Conservation (phyloP, 2,113 vertebrate species). For the Dermatemys mawii region DNA sequence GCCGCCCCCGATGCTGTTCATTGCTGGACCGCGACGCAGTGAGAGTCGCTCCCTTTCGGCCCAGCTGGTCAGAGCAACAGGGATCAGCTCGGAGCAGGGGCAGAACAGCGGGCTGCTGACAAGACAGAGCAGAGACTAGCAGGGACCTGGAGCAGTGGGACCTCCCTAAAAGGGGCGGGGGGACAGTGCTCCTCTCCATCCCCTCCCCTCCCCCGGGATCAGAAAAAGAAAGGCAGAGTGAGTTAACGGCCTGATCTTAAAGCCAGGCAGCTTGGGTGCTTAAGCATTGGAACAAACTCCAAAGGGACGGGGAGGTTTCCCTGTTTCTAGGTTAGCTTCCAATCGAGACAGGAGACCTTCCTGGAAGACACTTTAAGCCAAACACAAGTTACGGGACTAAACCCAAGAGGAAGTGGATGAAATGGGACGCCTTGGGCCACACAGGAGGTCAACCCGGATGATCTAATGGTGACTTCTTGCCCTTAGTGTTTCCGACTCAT, state of each 20-base stretch:
- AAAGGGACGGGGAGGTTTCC: not conserved
- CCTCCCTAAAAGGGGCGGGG: no score
- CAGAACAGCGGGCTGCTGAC: no score
- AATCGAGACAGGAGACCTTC: not conserved
- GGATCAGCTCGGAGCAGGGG: no score
- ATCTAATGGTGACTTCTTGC: not conserved
- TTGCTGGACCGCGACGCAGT: no score
- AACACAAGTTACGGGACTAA: not conserved
- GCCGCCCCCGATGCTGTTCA: no score
- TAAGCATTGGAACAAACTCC: not conserved
- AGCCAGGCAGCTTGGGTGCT: not conserved
- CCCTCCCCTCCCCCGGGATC: no score
- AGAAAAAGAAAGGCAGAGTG: not conserved
- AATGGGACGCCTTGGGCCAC: not conserved
- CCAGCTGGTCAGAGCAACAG: no score
- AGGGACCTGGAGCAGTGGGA: no score
- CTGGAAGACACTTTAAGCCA: not conserved
- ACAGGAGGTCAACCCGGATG: not conserved
- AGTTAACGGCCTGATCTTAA: not conserved
- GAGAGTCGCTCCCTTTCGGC: no score
- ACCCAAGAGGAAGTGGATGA: not conserved
- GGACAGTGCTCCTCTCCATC: no score
- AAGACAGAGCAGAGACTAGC: no score
- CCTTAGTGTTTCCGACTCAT: not conserved
- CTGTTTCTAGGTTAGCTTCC: not conserved